A percentile compares a stretch with the other conserved stretches of the same genome.
Evolutionary conservation across 2,888 invertebrate species (phyloP).

Genomic region (Callyntrura guangdongensis): DNA sequence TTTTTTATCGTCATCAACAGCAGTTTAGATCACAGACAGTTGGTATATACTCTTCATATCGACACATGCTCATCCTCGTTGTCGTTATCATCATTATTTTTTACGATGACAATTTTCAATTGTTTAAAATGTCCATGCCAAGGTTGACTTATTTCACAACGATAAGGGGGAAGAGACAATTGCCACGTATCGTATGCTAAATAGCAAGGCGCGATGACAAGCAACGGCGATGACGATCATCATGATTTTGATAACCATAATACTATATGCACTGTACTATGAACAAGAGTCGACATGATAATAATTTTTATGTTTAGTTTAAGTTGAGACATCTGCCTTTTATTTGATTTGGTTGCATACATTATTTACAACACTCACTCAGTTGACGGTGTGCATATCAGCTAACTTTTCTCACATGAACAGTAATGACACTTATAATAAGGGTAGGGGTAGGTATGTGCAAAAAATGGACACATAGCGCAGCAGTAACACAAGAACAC

Average conservation of each 20-base stretch:
- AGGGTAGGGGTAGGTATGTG: background rate
- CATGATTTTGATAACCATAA: conserved; percentile 29
- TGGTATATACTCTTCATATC: background rate
- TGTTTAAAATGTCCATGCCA: conserved; percentile 55
- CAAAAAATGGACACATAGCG: too few relatives aligned
- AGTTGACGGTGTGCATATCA: too few relatives aligned
- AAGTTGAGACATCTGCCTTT: conserved; percentile 50
- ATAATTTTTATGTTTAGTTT: background rate
- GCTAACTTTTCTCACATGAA: conserved; percentile 37
- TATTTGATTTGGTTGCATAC: conserved; percentile 38
- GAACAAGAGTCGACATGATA: background rate
- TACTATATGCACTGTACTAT: background rate
- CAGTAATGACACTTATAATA: background rate
- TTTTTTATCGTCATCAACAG: conserved; percentile 13
- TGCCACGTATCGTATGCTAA: conserved; percentile 39
- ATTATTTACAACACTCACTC: too few relatives aligned
- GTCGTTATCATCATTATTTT: conserved; percentile 10
- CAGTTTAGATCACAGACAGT: background rate
- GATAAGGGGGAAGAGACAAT: conserved; percentile 40
- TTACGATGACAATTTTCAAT: conserved; percentile 61
- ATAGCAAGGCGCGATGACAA: background rate
- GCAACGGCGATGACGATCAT: conserved; percentile 21
- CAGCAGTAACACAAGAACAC: background rate
- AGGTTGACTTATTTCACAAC: conserved; percentile 61
- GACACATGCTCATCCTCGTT: conserved; percentile 6